Conservation (phyloP, 2,888 invertebrate species). For the Fragum fragum region DNA sequence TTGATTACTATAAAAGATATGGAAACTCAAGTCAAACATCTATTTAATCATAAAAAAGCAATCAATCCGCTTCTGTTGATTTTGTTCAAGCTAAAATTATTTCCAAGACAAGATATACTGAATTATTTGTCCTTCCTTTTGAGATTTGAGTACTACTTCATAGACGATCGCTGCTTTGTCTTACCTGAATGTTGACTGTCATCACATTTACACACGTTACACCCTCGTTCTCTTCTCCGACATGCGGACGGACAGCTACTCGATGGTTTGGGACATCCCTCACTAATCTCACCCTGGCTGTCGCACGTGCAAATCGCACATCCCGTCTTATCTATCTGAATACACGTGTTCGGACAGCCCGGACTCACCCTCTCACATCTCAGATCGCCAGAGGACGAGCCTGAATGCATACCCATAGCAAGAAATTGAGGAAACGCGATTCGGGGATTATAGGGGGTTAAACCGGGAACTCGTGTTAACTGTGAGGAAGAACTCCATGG, state of each 20-base stretch:
- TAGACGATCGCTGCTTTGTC: too few relatives aligned
- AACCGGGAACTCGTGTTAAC: slow-evolving; percentile 24
- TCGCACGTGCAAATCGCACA: slow-evolving; percentile 13
- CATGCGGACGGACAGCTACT: slow-evolving; percentile 22
- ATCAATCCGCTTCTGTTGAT: too few relatives aligned
- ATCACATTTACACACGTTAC: slow-evolving; percentile 24
- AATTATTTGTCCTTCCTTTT: too few relatives aligned
- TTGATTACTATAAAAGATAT: too few relatives aligned
- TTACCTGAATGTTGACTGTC: not conserved
- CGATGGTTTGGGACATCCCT: slow-evolving; percentile 8
- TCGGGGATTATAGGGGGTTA: not conserved
- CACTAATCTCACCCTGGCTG: not conserved
- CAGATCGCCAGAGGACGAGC: not conserved
- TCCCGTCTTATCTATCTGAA: slow-evolving; percentile 4
- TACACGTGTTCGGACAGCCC: slow-evolving; percentile 17
- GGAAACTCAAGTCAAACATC: too few relatives aligned
- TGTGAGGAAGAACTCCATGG: slow-evolving; percentile 11
- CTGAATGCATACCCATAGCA: not conserved
- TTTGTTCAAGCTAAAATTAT: too few relatives aligned
- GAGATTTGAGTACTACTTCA: too few relatives aligned
- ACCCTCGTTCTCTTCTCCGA: slow-evolving; percentile 15
- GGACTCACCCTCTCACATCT: not conserved
- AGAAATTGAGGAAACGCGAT: slow-evolving; percentile 27
- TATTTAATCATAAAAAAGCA: too few relatives aligned
- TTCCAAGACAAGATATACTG: too few relatives aligned